Conservation (phyloP, 2,888 invertebrate genomes). For the Spicauda simplicius region DNA sequence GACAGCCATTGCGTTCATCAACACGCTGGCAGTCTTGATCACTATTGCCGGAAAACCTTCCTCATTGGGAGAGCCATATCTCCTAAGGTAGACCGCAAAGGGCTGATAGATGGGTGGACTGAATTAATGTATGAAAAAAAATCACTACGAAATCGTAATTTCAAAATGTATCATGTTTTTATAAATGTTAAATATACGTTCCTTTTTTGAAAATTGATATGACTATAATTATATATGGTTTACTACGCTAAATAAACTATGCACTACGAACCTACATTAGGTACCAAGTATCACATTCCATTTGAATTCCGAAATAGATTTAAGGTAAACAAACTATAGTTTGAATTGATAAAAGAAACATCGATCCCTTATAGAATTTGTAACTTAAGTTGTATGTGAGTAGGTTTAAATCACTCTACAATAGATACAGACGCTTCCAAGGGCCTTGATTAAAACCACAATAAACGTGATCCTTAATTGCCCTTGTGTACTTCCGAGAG, state of each 20-base stretch:
- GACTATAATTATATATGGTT: too few species aligned
- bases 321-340: neutral
- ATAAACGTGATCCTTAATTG: conserved; percentile 48
- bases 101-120: too few species aligned
- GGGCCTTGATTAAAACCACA: conserved; percentile 46
- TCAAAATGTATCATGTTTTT: too few species aligned
- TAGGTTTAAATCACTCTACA: neutral
- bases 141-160: too few species aligned
- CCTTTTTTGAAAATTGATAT: too few species aligned
- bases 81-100: too few species aligned
- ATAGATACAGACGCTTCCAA: neutral
- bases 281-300: neutral
- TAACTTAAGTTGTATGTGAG: neutral
- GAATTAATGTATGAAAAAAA: too few species aligned
- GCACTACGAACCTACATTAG: neutral
- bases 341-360: neutral
- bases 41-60: too few species aligned
- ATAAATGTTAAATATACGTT: too few species aligned
- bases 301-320: neutral
- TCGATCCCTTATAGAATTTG: neutral
- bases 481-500: conserved; percentile 59
- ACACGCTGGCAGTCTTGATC: too few species aligned
- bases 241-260: neutral
- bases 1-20: too few species aligned
- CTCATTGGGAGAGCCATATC: too few species aligned